A percentile compares a stretch with the other conserved stretches of the same genome.
phyloP scores from a whole-genome alignment of 1,140 invertebrate species.

The Limonius californicus region DNA sequence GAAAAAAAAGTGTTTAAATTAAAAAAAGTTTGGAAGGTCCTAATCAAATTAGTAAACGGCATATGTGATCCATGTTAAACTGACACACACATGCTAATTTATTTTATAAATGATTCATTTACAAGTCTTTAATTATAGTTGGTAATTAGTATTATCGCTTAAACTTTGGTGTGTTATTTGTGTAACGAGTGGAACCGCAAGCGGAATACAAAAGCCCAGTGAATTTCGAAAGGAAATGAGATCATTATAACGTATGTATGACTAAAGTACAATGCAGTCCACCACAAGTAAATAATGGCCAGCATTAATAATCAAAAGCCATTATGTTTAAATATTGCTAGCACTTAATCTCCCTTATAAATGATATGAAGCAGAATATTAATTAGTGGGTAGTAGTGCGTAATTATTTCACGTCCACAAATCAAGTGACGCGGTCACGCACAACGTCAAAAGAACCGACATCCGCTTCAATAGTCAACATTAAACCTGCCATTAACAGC shows the following conservation, averaged over 20 bases:
- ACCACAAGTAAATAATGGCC: not conserved
- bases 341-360: conserved; percentile 25
- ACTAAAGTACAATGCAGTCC: conserved; percentile 1
- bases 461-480: conserved; percentile 3
- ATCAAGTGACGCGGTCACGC: conserved; percentile 22
- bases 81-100: no score
- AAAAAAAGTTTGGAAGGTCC: no score
- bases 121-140: no score
- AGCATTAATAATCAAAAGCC: conserved; percentile 4
- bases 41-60: no score
- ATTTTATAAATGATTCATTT: no score
- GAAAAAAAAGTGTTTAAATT: no score
- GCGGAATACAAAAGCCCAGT: not conserved
- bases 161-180: not conserved
- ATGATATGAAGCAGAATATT: conserved; percentile 20
- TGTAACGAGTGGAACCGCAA: not conserved
- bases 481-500: not conserved
- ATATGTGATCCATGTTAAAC: no score
- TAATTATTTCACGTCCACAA: conserved; percentile 25
- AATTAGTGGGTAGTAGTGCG: conserved; percentile 21
- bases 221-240: not conserved
- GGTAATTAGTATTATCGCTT: no score
- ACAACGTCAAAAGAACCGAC: conserved; percentile 23
- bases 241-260: not conserved
- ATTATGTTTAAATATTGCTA: conserved; percentile 21